A percentile compares a stretch with the other conserved stretches of the same genome.
phyloP scores from a whole-genome alignment of 2,888 invertebrate genomes.

The Tachina fera region DNA sequence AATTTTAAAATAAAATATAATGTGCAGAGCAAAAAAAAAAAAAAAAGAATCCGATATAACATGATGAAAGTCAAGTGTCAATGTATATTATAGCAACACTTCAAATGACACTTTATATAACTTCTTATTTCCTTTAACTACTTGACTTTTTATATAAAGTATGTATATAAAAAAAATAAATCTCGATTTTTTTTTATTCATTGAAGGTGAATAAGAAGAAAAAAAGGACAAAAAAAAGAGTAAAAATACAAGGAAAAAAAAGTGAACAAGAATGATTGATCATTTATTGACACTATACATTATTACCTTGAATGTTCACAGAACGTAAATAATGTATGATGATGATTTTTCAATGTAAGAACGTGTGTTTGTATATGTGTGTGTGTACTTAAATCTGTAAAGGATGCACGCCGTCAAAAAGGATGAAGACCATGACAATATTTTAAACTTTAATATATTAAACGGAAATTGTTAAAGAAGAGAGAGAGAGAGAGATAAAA shows the following conservation, averaged over 20 bases:
- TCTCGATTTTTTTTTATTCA: background rate
- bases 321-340: slow-evolving; percentile 60
- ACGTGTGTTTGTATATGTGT: background rate
- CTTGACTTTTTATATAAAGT: slow-evolving; percentile 49
- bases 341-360: slow-evolving; percentile 11
- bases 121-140: slow-evolving; percentile 68
- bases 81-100: slow-evolving; percentile 64
- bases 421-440: slow-evolving; percentile 27
- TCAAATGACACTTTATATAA: slow-evolving; percentile 69
- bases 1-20: slow-evolving; percentile 49
- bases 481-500: slow-evolving; percentile 1
- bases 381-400: background rate
- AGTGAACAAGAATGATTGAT: slow-evolving; percentile 69
- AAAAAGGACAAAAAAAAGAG: slow-evolving; percentile 8
- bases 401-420: slow-evolving; percentile 33
- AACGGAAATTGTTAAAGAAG: slow-evolving; percentile 42
- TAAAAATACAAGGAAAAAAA: slow-evolving; percentile 30
- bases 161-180: slow-evolving; percentile 22
- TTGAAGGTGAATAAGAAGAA: slow-evolving; percentile 1
- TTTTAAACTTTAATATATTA: slow-evolving; percentile 20
- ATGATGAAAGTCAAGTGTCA: slow-evolving; percentile 65
- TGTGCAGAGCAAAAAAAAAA: slow-evolving; percentile 11
- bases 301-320: slow-evolving; percentile 67
- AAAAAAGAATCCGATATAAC: slow-evolving; percentile 26
- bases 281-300: slow-evolving; percentile 73